Base-by-base conservation (phyloP, 2,113 vertebrate genomes). In the Cyprinus carpio region DNA sequence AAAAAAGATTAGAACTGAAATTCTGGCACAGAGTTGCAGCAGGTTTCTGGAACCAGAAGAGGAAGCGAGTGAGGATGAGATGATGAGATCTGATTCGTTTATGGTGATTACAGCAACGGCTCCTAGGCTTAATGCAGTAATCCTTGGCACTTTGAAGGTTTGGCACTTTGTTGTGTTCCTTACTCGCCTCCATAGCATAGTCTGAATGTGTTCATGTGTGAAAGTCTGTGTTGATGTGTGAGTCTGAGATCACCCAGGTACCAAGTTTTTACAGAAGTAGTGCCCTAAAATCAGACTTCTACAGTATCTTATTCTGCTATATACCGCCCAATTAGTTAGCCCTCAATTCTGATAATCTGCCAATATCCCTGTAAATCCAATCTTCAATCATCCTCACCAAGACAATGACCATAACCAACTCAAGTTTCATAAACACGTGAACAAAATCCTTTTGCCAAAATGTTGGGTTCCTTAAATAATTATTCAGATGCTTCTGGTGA, bases 311-410 rank as follows among this genome's bases (percentile, higher is more conserved):
- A 27, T 43, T 75, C n/a, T 75, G 18, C 54, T 9, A 84, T 56
- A 37, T n/a, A n/a, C n/a, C n/a, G n/a, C 29, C 54, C 13, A 60
- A 34, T 60, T n/a, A 31, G 18, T 34, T 86, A 49, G 75, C 27
- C 34, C n/a, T 65, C 31, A 27, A 75, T 83, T 67, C 72, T 20
- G 37, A 74, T 88, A 90, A 87, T 18, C 71, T 64, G 87, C 85
- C 91, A 91, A 90, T 86, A 89, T 90, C 27, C 81, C 23, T 75
- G 40, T 64, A 40, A 82, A 85, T 80, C 82, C 49, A 83, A 87
- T 78, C 29, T 71, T 75, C 54, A 18, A 25, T 54, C 72, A 93
- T 93, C 93, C 93, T 94, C 92, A 90, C 92, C 92, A 86, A 90
- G 92, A 78, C n/a, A 83, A 76, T 58, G 76, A 87, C 51, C 15